Evolutionary conservation across 2,797 vertebrate genomes (phyloP).

Genomic region (Paramormyrops hopkinsi): DNA sequence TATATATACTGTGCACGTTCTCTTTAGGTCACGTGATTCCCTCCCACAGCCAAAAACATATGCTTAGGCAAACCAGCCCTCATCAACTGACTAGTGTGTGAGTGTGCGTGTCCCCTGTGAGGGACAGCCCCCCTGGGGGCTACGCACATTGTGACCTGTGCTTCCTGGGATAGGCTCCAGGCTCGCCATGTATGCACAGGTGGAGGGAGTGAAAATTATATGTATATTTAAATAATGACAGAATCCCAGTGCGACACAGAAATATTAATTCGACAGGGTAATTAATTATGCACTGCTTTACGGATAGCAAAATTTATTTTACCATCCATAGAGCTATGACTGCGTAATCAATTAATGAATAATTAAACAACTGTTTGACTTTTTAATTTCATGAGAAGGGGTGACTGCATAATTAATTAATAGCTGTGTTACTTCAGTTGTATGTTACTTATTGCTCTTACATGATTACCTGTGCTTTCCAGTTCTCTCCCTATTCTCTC

Average conservation of each 20-base stretch:
- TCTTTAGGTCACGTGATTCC: not conserved
- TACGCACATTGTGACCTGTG: not conserved
- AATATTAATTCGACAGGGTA: constrained; percentile 1
- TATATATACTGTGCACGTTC: not conserved
- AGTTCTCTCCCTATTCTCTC: not conserved
- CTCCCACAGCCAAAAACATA: not conserved
- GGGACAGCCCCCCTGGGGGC: not conserved
- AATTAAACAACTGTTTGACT: constrained; percentile 6
- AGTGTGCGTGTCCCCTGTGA: not conserved
- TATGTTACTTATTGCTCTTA: not conserved
- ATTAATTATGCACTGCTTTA: constrained; percentile 10
- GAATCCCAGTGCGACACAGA: not conserved
- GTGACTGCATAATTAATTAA: constrained; percentile 2
- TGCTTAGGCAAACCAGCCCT: not conserved
- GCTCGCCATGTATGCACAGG: not conserved
- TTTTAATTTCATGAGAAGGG: constrained; percentile 3
- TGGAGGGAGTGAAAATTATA: not conserved
- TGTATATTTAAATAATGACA: not conserved
- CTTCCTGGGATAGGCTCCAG: not conserved
- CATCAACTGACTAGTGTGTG: not conserved
- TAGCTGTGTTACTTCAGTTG: not conserved
- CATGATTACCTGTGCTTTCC: not conserved
- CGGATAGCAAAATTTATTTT: constrained; percentile 7
- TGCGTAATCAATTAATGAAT: constrained; percentile 8
- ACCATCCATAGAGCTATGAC: not conserved